Evolutionary conservation across 2,888 invertebrate genomes (phyloP), one percentile per base, ranked within the genome.

Genomic region (Thyatira batis): DNA sequence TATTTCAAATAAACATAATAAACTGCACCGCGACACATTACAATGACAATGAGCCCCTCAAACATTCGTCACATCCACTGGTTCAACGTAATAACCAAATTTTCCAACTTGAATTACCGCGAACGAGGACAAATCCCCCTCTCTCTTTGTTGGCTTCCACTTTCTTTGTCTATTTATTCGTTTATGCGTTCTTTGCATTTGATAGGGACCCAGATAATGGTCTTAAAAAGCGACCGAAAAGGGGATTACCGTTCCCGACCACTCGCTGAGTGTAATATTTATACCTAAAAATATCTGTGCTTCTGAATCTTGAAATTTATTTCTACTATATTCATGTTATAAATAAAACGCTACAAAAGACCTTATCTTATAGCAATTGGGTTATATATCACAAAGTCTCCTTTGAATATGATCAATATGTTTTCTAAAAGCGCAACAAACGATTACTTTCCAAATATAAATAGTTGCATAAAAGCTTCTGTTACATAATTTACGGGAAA

Each of bases 201-300:
- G 69, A 69, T 73, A 65, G 60, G 57, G 60, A 54, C 57, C 50
- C 65, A 68, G 71, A 78, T 78, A 79, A 78, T 78, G 75, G 73
- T 64, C 70, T 70, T 74, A 73, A 79, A 79, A 77, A 65, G 65
- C 57, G 53, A 57, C 69, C 70, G 65, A 60, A 70, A 72, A 72
- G 70, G 58, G 70, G 70, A 71, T 71, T 71, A 71, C 60, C 57
- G 48, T 61, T 55, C 58, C 50, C 51, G 51, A 55, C 46, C 46
- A 55, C 53, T 58, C 55, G 49, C 51, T 45, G 46, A 39, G 43
- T 55, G 49, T 30, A 30, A 43, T 33, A 17, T 49, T 49, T 49
- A 21, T 50, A 30, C 25, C 49, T 21, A 46, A 52, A 53, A 45
- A 39, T 50, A 17, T 43, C 13, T 17, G 17, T 43, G 21, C 25